These are phyloP conservation scores for Tupaia tana DNA, from an alignment of 2,113 vertebrate genomes.

Conservation along the genomic window DNA sequence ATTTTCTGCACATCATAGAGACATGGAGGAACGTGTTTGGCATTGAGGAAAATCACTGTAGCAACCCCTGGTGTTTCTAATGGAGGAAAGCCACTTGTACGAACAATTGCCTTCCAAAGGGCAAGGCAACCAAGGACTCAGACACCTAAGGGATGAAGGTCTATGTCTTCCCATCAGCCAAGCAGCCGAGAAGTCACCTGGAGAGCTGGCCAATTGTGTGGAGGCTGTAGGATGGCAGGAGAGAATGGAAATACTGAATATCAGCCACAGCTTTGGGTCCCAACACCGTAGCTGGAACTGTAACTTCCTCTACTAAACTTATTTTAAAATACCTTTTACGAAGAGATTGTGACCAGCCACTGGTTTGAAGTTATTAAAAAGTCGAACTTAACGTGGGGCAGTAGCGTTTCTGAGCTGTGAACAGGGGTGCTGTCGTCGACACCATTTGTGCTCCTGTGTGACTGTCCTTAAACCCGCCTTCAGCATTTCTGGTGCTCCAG, in stretches of 20 bases:
- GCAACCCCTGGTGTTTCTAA: background rate
- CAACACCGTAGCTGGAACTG: background rate
- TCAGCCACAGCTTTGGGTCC: background rate
- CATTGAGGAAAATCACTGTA: background rate
- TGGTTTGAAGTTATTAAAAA: background rate
- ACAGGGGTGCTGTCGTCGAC: background rate
- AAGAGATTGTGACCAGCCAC: background rate
- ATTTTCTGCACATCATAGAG: background rate
- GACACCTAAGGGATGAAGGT: background rate
- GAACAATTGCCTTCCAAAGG: background rate
- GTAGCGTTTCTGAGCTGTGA: background rate
- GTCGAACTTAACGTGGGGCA: background rate
- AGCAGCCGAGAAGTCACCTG: background rate
- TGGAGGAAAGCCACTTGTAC: background rate
- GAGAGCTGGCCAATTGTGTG: background rate
- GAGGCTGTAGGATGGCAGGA: background rate
- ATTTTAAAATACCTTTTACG: background rate
- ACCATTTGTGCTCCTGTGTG: fast-evolving
- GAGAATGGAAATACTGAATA: background rate
- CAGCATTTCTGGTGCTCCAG: background rate
- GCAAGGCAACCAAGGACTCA: background rate
- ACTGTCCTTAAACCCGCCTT: background rate
- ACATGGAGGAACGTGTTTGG: background rate
- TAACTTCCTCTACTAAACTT: background rate
- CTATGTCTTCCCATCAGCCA: background rate